phyloP scores from a whole-genome alignment of 2,888 invertebrate species.

The Alentia gelatinosa region DNA sequence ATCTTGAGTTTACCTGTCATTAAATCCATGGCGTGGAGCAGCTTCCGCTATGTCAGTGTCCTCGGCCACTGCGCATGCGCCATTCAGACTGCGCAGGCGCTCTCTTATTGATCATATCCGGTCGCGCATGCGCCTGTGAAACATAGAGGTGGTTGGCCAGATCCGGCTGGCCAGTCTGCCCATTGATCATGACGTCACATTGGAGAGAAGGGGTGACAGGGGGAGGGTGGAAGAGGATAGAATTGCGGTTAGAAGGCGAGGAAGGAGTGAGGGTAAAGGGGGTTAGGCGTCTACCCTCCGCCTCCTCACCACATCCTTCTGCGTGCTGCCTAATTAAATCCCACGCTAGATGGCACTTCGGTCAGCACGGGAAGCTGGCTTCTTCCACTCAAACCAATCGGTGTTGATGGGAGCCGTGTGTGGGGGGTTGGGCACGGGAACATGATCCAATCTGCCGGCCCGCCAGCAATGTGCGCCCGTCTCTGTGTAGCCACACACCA shows the following conservation, averaged over 20 bases:
- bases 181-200: not conserved
- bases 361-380: not conserved
- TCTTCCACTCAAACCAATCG: not conserved
- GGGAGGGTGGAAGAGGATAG: no score
- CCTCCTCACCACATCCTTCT: not conserved
- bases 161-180: no score
- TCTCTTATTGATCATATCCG: conserved; percentile 1
- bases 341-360: not conserved
- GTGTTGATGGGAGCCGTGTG: not conserved
- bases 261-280: no score
- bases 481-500: not conserved
- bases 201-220: no score
- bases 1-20: not conserved
- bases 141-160: not conserved
- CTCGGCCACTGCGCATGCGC: not conserved
- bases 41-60: not conserved
- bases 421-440: not conserved
- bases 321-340: not conserved
- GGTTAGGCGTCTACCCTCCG: no score
- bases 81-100: not conserved
- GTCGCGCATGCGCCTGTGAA: not conserved
- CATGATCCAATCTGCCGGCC: not conserved
- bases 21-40: not conserved
- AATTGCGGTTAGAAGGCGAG: no score
- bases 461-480: not conserved